phyloP scores from a whole-genome alignment of 2,113 vertebrate genomes.

The Phocoena phocoena region DNA sequence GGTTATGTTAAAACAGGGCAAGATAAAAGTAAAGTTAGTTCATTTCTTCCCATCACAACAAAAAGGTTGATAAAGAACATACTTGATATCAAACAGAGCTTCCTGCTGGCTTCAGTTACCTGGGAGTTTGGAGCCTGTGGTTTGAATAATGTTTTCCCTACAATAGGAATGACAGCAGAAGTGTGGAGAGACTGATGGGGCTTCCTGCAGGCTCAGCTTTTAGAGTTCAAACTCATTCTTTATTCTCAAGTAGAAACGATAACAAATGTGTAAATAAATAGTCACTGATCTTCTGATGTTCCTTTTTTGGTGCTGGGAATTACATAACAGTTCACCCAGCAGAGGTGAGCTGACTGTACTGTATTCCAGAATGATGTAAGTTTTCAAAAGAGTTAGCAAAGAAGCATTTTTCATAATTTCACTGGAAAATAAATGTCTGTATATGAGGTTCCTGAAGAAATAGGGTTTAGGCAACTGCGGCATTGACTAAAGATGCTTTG shows the following conservation, averaged over 20 bases:
- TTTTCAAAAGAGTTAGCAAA: constrained; percentile 42
- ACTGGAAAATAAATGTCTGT: constrained; percentile 35
- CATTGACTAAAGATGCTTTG: not conserved
- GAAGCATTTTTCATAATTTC: not conserved
- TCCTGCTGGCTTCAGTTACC: constrained; percentile 93
- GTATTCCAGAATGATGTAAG: not conserved
- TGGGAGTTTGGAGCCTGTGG: constrained; percentile 91
- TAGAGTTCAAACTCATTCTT: constrained; percentile 86
- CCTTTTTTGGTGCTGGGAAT: constrained; percentile 78
- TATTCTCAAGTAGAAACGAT: constrained; percentile 81
- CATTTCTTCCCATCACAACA: constrained; percentile 90
- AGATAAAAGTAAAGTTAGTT: constrained; percentile 90
- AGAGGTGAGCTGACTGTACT: not conserved
- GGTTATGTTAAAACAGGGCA: constrained; percentile 85
- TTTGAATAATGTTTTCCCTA: constrained; percentile 92
- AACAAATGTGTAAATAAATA: constrained; percentile 87
- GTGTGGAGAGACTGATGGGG: constrained; percentile 99
- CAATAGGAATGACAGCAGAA: constrained; percentile 98
- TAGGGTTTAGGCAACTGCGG: not conserved
- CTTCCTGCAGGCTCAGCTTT: constrained; percentile 88
- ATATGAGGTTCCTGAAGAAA: constrained; percentile 19
- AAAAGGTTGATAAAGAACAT: constrained; percentile 89
- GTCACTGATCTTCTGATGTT: constrained; percentile 83
- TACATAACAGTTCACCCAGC: constrained; percentile 49
- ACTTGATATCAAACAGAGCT: constrained; percentile 88